Conservation (phyloP, 1,140 invertebrate genomes). For the Neodiprion fabricii region DNA sequence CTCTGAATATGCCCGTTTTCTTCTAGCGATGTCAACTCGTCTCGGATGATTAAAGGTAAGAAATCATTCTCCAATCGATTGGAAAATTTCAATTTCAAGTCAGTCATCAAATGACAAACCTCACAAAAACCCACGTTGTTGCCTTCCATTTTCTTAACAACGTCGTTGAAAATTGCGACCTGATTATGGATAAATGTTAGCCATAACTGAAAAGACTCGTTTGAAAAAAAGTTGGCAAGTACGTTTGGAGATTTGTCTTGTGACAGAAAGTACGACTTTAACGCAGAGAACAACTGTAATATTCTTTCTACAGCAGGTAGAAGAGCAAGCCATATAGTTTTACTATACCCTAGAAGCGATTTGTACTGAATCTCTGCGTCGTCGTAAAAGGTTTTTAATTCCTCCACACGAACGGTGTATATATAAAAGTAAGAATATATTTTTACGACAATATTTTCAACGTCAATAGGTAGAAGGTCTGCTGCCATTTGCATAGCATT, state of each 20-base stretch:
- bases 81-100: constrained; percentile 17
- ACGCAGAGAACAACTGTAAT: constrained; percentile 35
- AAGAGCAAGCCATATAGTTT: constrained; percentile 34
- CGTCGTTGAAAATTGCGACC: constrained; percentile 15
- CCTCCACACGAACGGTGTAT: constrained; percentile 40
- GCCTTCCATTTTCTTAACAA: background rate
- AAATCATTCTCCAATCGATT: constrained; percentile 24
- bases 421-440: constrained; percentile 47
- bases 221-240: constrained; percentile 37
- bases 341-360: constrained; percentile 29
- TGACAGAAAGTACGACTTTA: constrained; percentile 41
- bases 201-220: constrained; percentile 30
- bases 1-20: constrained; percentile 12
- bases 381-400: constrained; percentile 47
- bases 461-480: constrained; percentile 41
- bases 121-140: constrained; percentile 4
- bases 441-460: constrained; percentile 42
- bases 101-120: background rate
- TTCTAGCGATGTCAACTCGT: constrained; percentile 18
- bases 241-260: constrained; percentile 36
- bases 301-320: constrained; percentile 34
- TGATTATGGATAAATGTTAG: constrained; percentile 23
- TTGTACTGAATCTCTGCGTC: constrained; percentile 32
- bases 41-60: constrained; percentile 11
- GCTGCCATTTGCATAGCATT: constrained; percentile 41